Evolutionary conservation across 1,140 invertebrate species (phyloP), one percentile per base, ranked within the genome.

Genomic region (Drosophila equinoxialis): DNA sequence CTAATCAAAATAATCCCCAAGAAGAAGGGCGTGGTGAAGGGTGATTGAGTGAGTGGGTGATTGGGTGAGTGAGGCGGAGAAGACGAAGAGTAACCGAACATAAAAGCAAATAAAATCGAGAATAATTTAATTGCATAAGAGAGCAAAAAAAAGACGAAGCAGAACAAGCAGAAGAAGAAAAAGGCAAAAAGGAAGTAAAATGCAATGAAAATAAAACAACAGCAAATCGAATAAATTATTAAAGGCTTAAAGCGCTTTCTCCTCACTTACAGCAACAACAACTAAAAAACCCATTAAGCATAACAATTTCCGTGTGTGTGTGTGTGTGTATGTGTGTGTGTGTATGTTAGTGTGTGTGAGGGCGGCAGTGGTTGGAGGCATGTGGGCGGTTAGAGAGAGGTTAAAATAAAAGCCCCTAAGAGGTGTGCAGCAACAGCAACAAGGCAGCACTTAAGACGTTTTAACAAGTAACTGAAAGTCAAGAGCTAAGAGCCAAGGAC

Each of bases 371-470:
- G 23, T 30, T 30, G 30, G 30, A 30, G 48, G 42, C 51, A 69
- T 33, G 45, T 42, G 17, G 37, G 48, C 71, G 68, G 51, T 68
- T 81, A 71, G 37, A 62, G 37, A 62, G 61, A 68, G 41, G 58
- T 51, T 3, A 39, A 65, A 70, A 42, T 54, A 39, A 71, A 54
- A 54, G 55, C 30, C 61, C 39, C 41, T 71, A 66, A 77, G 71
- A 65, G 74, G 74, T 77, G 74, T 77, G 45, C 37, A 39, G 45
- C 33, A 71, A 71, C 69, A 70, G 79, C 79, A 65, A 77, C 74
- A 68, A 79, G 55, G 79, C 75, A 75, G 75, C 75, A 82, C 79
- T 79, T 83, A 79, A 83, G 71, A 83, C 73, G 81, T 82, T 71
- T 71, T 71, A 83, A 66, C 75, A 69, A 81, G 65, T 74, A 69